These are phyloP conservation scores for Peromyscus nudipes DNA, from an alignment of 2,797 vertebrate species.

Conservation along the genomic window DNA sequence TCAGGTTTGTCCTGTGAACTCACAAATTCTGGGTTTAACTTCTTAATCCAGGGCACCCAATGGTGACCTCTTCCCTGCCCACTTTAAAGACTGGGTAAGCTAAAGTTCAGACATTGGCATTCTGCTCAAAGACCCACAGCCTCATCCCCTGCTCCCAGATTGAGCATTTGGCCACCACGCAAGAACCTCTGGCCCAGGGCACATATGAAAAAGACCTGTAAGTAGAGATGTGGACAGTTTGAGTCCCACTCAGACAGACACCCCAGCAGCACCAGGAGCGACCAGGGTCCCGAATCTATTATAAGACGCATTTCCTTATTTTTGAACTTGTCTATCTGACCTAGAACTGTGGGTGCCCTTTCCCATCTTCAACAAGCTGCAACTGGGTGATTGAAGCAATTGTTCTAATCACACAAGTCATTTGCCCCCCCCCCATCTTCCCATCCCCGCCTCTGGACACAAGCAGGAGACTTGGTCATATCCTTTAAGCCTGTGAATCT, in stretches of 20 bases:
- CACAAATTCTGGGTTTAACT: rapidly evolving
- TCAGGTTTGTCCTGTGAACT: neutral
- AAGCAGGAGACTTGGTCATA: too few relatives aligned
- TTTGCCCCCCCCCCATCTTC: neutral
- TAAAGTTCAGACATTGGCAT: neutral
- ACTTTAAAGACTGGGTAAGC: neutral
- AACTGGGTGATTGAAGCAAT: neutral
- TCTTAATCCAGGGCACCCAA: neutral
- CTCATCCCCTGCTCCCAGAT: neutral
- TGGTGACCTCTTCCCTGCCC: neutral
- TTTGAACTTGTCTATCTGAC: neutral
- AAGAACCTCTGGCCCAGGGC: neutral
- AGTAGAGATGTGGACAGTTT: neutral
- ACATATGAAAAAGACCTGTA: neutral
- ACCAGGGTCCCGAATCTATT: rapidly evolving
- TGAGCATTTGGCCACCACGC: rapidly evolving
- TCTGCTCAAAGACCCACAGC: neutral
- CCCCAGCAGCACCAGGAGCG: rapidly evolving
- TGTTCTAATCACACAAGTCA: neutral
- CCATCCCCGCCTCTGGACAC: too few relatives aligned
- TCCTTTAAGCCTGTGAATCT: rapidly evolving
- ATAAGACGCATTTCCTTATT: neutral
- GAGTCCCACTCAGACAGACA: neutral
- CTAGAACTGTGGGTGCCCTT: too few relatives aligned
- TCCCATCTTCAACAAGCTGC: neutral